Evolutionary conservation across 2,888 invertebrate species (phyloP).

Genomic region (Nemotelus pantherinus): DNA sequence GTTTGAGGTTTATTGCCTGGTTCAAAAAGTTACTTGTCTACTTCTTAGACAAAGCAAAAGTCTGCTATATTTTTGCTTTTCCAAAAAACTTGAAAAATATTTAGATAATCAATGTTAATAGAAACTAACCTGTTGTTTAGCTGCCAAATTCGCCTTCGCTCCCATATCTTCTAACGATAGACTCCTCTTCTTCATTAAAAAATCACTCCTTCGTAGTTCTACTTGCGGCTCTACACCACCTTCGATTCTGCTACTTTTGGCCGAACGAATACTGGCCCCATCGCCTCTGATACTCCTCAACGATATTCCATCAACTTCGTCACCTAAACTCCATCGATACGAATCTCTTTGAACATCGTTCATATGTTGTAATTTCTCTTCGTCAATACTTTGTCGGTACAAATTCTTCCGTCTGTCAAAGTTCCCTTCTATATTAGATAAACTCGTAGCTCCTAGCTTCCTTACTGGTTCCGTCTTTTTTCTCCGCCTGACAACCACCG

Average conservation of each 20-base stretch:
- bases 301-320: slow-evolving; percentile 4
- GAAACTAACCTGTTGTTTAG: not conserved
- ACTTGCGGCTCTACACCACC: not conserved
- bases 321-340: slow-evolving; percentile 51
- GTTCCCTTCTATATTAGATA: slow-evolving; percentile 60
- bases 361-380: slow-evolving; percentile 60
- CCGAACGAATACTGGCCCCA: slow-evolving; percentile 5
- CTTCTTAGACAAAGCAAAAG: too few species aligned
- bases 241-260: slow-evolving; percentile 23
- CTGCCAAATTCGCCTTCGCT: not conserved
- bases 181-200: not conserved
- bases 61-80: too few species aligned
- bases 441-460: slow-evolving; percentile 52
- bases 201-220: not conserved
- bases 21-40: too few species aligned
- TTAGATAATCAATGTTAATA: too few species aligned
- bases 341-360: slow-evolving; percentile 62
- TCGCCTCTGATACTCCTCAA: not conserved
- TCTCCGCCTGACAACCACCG: slow-evolving; percentile 41
- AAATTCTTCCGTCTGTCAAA: slow-evolving; percentile 62
- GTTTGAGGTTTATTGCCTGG: too few species aligned
- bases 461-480: slow-evolving; percentile 29
- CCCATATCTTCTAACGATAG: not conserved
- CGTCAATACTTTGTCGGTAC: slow-evolving; percentile 63
- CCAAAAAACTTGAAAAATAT: too few species aligned